phyloP scores from a whole-genome alignment of 1,140 invertebrate species.

The Pectinophora gossypiella region DNA sequence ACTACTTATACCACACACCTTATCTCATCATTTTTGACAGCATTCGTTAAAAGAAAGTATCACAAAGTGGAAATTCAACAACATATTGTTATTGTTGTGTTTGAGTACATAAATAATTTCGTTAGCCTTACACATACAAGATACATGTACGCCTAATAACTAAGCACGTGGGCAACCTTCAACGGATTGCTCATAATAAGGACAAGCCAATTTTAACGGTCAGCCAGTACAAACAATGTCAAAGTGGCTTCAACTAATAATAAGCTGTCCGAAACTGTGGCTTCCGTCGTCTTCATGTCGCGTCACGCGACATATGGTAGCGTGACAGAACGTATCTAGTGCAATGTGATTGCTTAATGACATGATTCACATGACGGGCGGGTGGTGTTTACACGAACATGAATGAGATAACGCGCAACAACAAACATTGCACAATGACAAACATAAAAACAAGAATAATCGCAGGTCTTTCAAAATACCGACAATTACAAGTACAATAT shows the following conservation, averaged over 20 bases:
- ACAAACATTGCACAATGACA: neutral
- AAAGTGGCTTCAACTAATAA: neutral
- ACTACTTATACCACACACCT: no score
- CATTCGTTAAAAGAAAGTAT: neutral
- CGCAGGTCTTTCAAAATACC: no score
- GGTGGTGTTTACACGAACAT: neutral
- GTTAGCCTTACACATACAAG: conserved; percentile 1
- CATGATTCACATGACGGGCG: neutral
- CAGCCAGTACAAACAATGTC: neutral
- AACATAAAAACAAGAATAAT: no score
- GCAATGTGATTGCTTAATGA: conserved; percentile 1
- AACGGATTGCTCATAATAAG: neutral
- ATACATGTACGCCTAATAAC: conserved; percentile 1
- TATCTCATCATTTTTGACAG: no score
- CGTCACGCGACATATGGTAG: neutral
- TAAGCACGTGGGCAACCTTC: neutral
- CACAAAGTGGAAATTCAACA: neutral
- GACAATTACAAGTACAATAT: no score
- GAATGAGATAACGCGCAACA: neutral
- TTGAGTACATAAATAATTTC: no score
- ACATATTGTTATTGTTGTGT: neutral
- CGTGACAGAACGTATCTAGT: neutral
- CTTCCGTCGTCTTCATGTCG: neutral
- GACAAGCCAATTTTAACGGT: neutral
- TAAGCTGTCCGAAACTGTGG: neutral